Conservation (phyloP, 2,888 invertebrate genomes). For the Hirudinaria manillensis region DNA sequence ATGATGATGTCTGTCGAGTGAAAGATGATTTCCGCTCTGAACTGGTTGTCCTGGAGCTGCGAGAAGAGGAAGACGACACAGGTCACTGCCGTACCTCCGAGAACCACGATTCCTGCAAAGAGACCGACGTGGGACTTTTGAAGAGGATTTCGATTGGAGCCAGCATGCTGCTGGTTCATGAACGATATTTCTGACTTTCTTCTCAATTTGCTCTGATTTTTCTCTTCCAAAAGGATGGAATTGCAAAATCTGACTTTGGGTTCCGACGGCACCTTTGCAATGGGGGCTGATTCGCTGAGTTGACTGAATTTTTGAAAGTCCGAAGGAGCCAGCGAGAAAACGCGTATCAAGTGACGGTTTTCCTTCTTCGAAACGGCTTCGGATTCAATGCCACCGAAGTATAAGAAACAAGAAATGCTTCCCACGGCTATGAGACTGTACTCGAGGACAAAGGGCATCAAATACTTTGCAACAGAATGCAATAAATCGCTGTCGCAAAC, state of each 20-base stretch:
- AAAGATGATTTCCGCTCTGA: slow-evolving; percentile 39
- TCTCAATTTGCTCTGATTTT: slow-evolving; percentile 3
- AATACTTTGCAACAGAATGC: slow-evolving; percentile 60
- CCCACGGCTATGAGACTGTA: slow-evolving; percentile 93
- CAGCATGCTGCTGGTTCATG: not conserved
- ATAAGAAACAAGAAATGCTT: slow-evolving; percentile 63
- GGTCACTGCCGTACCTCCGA: slow-evolving; percentile 51
- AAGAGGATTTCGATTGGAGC: slow-evolving; percentile 19
- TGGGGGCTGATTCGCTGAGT: not conserved
- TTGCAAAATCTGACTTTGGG: slow-evolving; percentile 8
- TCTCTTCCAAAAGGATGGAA: not conserved
- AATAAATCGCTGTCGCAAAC: slow-evolving; percentile 23
- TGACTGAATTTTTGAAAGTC: slow-evolving; percentile 17
- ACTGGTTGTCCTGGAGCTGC: slow-evolving; percentile 42
- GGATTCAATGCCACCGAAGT: slow-evolving; percentile 15
- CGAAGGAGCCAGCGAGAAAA: slow-evolving; percentile 14
- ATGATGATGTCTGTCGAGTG: slow-evolving; percentile 46
- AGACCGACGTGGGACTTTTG: slow-evolving; percentile 55
- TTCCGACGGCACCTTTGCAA: not conserved
- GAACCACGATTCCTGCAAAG: slow-evolving; percentile 50
- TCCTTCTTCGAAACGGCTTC: not conserved
- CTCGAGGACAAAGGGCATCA: slow-evolving; percentile 90
- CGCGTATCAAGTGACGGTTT: slow-evolving; percentile 17
- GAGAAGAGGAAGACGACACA: slow-evolving; percentile 51
- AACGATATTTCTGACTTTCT: slow-evolving; percentile 17